Base-by-base conservation (phyloP, 2,888 invertebrate species). In the Lycophotia porphyrea region DNA sequence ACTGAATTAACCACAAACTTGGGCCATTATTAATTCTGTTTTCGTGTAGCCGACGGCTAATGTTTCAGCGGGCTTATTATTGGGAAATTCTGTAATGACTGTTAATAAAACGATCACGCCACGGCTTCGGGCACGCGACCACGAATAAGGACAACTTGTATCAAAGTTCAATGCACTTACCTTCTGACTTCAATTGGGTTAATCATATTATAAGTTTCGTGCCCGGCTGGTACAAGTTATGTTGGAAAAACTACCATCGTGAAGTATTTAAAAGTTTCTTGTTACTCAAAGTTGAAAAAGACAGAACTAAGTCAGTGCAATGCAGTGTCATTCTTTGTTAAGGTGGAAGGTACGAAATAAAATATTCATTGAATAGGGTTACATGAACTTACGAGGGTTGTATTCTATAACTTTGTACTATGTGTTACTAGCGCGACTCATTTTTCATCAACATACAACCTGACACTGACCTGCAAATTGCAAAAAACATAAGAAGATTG, bases 71-170 rank as follows among this genome's bases (percentile, higher is more conserved):
- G 90, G 91, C 93, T 94, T 95, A 94, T 94, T 96, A 96, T 95
- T 95, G 95, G 94, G 90, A 95, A 94, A 94, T 95, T 95, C 93
- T 93, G 93, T 95, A 95, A 95, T 95, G 94, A 95, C 93, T 94
- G 93, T 94, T 95, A 95, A 95, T 94, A 92, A 91, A 92, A 91
- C 92, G 93, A 93, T 87, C 95, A 95, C 95, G 95, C 95, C 85
- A 94, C 85, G 84, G 84, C 82, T 82, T 82, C 76, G 86, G 90
- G 90, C 95, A 96, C 95, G 96, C 95, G 91, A 95, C 90, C 82
- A 84, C 90, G 88, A 90, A 90, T 89, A 90, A 89, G 91, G 87
- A 90, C 89, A 89, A 91, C 84, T 88, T 87, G 79, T 89, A 89
- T 86, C 84, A 88, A 86, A 90, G 93, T 92, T 93, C 93, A 91